Conservation (phyloP, 2,797 vertebrate genomes). For the Cossypha polioptera region DNA sequence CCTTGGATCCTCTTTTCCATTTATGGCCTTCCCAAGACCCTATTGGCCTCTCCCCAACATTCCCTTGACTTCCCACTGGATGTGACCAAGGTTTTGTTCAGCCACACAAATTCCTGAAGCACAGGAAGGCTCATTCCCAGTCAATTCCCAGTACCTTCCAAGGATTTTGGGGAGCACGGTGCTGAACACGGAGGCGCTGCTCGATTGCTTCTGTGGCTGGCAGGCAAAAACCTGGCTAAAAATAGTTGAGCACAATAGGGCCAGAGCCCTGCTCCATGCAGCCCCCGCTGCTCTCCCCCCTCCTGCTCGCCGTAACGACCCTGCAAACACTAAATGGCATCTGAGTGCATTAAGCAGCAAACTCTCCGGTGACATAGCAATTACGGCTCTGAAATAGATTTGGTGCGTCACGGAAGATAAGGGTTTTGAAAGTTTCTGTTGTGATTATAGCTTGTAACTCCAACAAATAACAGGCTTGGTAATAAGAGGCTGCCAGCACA, state of each 20-base stretch:
- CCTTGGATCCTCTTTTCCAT: background rate
- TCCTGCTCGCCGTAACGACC: slow-evolving; percentile 77
- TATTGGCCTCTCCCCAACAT: fast-evolving
- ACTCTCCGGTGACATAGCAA: slow-evolving; percentile 88
- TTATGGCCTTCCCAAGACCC: no score
- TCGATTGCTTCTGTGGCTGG: background rate
- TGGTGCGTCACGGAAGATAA: slow-evolving; percentile 88
- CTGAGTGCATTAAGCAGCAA: slow-evolving; percentile 84
- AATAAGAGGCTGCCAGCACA: slow-evolving; percentile 95
- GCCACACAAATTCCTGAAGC: background rate
- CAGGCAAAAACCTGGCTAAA: background rate
- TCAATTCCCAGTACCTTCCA: background rate
- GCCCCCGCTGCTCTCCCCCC: slow-evolving; percentile 26
- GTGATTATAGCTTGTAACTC: slow-evolving; percentile 95
- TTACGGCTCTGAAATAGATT: slow-evolving; percentile 94
- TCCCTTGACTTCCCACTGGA: background rate
- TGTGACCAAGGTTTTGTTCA: fast-evolving
- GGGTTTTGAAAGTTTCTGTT: slow-evolving; percentile 89
- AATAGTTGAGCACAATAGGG: slow-evolving; percentile 50
- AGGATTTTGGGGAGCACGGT: background rate
- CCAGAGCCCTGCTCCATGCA: background rate
- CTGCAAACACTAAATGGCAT: slow-evolving; percentile 84
- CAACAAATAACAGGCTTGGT: slow-evolving; percentile 97
- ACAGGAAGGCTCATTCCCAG: background rate
- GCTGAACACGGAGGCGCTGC: fast-evolving